Evolutionary conservation across 2,113 vertebrate species (phyloP).

Genomic region (Conger conger): DNA sequence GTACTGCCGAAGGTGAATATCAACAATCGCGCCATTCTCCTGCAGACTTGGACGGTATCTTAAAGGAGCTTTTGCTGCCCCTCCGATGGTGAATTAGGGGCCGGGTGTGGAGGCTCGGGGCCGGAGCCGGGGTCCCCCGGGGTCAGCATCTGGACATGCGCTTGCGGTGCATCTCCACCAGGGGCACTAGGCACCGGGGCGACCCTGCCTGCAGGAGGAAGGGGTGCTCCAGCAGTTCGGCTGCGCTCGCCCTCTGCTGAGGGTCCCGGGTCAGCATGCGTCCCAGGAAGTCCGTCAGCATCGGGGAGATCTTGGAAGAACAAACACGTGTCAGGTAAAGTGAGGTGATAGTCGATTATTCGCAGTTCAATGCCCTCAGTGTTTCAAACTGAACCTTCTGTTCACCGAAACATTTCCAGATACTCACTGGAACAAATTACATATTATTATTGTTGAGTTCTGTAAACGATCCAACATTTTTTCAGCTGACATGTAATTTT

Average conservation of each 20-base stretch:
- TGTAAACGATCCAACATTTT: too few relatives aligned
- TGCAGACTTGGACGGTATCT: conserved; percentile 33
- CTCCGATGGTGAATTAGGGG: conserved; percentile 30
- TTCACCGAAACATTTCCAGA: too few relatives aligned
- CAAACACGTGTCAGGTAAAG: neutral
- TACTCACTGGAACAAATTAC: too few relatives aligned
- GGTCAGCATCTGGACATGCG: conserved; percentile 63
- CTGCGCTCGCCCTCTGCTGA: conserved; percentile 70
- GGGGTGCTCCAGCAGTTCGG: conserved; percentile 83
- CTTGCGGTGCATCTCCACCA: conserved; percentile 85
- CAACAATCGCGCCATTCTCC: conserved; percentile 49
- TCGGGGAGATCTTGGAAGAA: conserved; percentile 78
- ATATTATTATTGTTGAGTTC: too few relatives aligned
- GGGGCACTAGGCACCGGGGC: conserved; percentile 80
- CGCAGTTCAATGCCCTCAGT: too few relatives aligned
- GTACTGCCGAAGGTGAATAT: conserved; percentile 56
- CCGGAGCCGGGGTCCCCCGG: neutral
- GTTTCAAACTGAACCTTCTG: neutral
- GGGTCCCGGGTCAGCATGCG: conserved; percentile 84
- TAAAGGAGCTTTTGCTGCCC: neutral
- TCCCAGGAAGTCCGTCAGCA: conserved; percentile 85
- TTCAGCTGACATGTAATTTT: too few relatives aligned
- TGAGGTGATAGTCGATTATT: neutral
- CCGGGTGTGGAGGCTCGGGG: neutral
- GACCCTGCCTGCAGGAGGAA: conserved; percentile 85